phyloP scores from a whole-genome alignment of 2,797 vertebrate species.

The Rachycentron canadum region DNA sequence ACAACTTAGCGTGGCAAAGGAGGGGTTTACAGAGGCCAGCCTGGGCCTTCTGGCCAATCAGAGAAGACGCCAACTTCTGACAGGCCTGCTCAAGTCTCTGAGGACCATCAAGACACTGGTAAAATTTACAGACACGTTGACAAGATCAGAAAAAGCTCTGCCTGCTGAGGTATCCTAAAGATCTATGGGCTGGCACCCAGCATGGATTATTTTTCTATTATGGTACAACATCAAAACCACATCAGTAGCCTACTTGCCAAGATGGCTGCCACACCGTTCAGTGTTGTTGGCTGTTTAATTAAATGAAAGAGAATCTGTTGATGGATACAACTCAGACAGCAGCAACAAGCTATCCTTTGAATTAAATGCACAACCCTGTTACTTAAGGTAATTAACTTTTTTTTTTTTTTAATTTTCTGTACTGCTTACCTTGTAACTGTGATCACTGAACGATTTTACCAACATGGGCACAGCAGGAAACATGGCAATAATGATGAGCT shows the following conservation, averaged over 20 bases:
- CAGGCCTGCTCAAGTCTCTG: constrained; percentile 95
- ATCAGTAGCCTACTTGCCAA: constrained; percentile 4
- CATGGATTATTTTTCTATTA: constrained; percentile 9
- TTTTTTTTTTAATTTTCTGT: constrained; percentile 15
- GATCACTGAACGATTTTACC: constrained; percentile 8
- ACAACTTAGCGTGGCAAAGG: constrained; percentile 92
- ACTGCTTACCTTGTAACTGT: constrained; percentile 6
- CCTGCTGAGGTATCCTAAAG: neutral
- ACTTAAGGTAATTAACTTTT: neutral
- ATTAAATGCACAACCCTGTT: neutral
- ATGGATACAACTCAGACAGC: neutral
- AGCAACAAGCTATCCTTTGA: neutral
- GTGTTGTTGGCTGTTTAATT: neutral
- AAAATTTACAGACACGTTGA: constrained; percentile 8
- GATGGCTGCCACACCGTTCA: neutral
- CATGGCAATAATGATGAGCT: neutral
- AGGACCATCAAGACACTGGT: constrained; percentile 99
- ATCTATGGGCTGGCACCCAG: neutral
- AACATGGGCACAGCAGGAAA: neutral
- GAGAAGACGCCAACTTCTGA: constrained; percentile 93
- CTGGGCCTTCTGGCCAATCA: constrained; percentile 97
- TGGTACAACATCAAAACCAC: neutral
- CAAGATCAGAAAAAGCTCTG: neutral
- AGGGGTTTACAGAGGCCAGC: constrained; percentile 97
- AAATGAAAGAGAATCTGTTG: neutral